phyloP scores from a whole-genome alignment of 2,113 vertebrate genomes.

The Hirundichthys speculiger region DNA sequence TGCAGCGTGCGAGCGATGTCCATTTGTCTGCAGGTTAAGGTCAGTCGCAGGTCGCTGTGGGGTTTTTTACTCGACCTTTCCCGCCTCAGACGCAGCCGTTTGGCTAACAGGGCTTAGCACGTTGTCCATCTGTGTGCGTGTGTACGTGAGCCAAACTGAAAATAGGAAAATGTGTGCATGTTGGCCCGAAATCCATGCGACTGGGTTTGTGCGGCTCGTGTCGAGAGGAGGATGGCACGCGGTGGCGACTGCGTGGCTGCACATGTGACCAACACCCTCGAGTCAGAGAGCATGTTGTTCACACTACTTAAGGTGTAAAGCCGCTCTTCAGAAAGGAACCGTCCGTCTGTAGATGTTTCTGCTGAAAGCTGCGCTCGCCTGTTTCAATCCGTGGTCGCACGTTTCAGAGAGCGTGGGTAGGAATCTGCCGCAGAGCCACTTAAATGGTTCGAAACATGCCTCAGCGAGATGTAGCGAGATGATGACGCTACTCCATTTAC shows the following conservation, averaged over 20 bases:
- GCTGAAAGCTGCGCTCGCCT: slow-evolving; percentile 1
- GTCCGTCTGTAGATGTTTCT: slow-evolving; percentile 19
- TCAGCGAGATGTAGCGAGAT: background rate
- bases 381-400: background rate
- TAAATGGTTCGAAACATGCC: background rate
- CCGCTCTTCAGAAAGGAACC: slow-evolving; percentile 9
- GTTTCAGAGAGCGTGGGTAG: background rate
- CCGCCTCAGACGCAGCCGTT: slow-evolving; percentile 53
- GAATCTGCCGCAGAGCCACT: background rate
- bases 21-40: slow-evolving; percentile 62
- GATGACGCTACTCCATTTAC: background rate
- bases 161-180: slow-evolving; percentile 1
- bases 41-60: slow-evolving; percentile 50
- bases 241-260: background rate
- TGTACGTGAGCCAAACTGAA: slow-evolving; percentile 1
- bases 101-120: slow-evolving; percentile 58
- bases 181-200: background rate
- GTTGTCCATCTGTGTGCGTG: slow-evolving; percentile 14
- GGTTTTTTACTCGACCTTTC: slow-evolving; percentile 62
- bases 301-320: slow-evolving; percentile 23
- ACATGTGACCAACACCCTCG: background rate
- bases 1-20: slow-evolving; percentile 61
- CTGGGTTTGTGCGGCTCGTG: slow-evolving; percentile 4
- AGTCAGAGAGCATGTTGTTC: background rate
- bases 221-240: background rate